Conservation (phyloP, 2,113 vertebrate species). For the Triplophysa siluroides region DNA sequence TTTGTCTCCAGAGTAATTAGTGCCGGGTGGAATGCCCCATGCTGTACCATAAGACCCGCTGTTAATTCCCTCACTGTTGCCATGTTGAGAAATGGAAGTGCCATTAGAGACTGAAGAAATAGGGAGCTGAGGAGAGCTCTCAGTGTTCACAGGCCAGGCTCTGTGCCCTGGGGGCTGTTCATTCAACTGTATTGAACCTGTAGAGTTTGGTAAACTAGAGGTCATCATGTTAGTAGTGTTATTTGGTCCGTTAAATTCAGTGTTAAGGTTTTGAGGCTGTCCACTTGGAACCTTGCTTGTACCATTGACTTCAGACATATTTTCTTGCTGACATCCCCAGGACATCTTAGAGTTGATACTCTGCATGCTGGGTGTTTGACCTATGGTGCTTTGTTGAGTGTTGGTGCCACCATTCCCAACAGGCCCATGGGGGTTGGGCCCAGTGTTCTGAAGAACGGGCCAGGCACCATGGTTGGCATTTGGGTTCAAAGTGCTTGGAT, state of each 20-base stretch:
- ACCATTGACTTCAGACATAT: constrained; percentile 84
- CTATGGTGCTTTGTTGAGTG: constrained; percentile 82
- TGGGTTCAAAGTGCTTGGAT: constrained; percentile 94
- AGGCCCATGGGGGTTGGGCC: constrained; percentile 86
- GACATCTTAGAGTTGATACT: constrained; percentile 85
- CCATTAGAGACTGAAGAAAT: constrained; percentile 84
- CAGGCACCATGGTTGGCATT: constrained; percentile 97
- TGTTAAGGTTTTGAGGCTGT: constrained; percentile 93
- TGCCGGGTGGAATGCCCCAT: constrained; percentile 82
- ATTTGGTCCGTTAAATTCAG: constrained; percentile 99
- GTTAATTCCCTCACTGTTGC: constrained; percentile 82
- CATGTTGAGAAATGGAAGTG: constrained; percentile 85
- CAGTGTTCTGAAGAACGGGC: constrained; percentile 84
- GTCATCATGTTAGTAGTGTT: constrained; percentile 99
- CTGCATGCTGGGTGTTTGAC: constrained; percentile 80
- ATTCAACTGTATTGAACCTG: constrained; percentile 85
- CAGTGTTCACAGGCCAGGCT: constrained; percentile 83
- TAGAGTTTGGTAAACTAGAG: constrained; percentile 99
- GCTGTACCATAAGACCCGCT: constrained; percentile 85
- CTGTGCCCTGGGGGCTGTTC: constrained; percentile 83
- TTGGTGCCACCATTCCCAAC: constrained; percentile 79
- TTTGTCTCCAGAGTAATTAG: constrained; percentile 89
- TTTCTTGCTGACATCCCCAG: constrained; percentile 85
- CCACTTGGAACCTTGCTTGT: constrained; percentile 93
- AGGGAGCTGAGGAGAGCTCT: constrained; percentile 84